phyloP scores from a whole-genome alignment of 2,888 invertebrate genomes.

The Unio pictorum region DNA sequence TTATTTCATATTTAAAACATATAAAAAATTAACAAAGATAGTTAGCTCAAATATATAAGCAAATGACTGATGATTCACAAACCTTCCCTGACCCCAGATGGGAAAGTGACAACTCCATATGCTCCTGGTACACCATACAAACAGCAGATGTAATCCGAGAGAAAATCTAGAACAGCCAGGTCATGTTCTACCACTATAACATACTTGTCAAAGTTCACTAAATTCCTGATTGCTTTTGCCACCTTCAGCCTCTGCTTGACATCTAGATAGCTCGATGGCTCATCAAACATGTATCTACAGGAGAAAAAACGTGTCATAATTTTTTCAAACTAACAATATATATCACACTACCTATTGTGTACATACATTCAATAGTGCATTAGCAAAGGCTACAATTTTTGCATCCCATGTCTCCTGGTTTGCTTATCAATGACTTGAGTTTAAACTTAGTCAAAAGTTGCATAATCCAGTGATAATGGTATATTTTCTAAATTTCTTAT shows the following conservation, averaged over 20 bases:
- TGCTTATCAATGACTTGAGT: no score
- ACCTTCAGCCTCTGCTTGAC: constrained; percentile 98
- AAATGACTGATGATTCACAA: constrained; percentile 21
- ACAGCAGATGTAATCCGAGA: constrained; percentile 99
- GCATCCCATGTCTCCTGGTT: no score
- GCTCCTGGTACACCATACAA: constrained; percentile 98
- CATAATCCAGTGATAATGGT: no score
- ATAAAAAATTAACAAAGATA: not conserved
- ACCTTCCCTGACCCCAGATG: constrained; percentile 99
- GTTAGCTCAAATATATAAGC: no score
- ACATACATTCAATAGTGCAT: no score
- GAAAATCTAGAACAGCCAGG: constrained; percentile 96
- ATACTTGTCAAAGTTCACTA: constrained; percentile 94
- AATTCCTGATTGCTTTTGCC: constrained; percentile 88
- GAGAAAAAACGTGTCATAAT: no score
- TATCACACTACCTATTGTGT: no score
- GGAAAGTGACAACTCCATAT: constrained; percentile 99
- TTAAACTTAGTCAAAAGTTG: no score
- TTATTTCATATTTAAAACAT: not conserved
- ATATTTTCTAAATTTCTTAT: no score
- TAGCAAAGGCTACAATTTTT: no score
- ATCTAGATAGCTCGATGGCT: constrained; percentile 98
- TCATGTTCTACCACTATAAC: constrained; percentile 99
- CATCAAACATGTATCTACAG: constrained; percentile 94
- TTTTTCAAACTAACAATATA: no score